A percentile compares a stretch with the other conserved stretches of the same genome.
phyloP scores from a whole-genome alignment of 2,888 invertebrate genomes.

The Diplolepis rosae region DNA sequence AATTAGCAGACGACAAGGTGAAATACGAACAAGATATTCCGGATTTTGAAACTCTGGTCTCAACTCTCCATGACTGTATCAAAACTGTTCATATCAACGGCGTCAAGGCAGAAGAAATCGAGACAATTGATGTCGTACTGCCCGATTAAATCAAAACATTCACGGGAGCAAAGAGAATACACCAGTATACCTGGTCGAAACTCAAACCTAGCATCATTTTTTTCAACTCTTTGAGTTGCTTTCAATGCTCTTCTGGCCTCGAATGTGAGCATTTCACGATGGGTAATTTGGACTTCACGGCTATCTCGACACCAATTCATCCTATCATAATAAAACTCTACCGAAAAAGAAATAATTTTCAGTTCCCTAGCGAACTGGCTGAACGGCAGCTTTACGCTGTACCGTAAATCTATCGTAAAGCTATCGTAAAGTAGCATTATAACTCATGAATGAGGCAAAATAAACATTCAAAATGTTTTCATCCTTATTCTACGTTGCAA shows the following conservation, averaged over 20 bases:
- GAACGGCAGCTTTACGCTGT: no score
- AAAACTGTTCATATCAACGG: slow-evolving; percentile 36
- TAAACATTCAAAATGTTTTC: no score
- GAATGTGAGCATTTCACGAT: slow-evolving; percentile 33
- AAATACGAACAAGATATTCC: slow-evolving; percentile 39
- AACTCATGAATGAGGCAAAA: no score
- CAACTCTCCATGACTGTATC: slow-evolving; percentile 33
- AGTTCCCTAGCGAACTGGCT: no score
- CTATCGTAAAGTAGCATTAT: no score
- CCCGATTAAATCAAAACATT: slow-evolving; percentile 33
- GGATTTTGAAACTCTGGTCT: slow-evolving; percentile 36
- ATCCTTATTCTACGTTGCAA: no score
- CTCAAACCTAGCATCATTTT: background rate
- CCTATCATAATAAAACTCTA: no score
- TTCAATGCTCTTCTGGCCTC: slow-evolving; percentile 18
- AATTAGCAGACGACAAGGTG: no score
- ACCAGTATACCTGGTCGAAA: slow-evolving; percentile 42
- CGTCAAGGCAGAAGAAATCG: slow-evolving; percentile 27
- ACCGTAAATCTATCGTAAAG: no score
- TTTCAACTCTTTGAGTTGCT: no score
- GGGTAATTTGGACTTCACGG: slow-evolving; percentile 10
- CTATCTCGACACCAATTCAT: background rate
- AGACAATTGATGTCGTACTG: slow-evolving; percentile 33
- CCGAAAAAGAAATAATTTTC: no score
- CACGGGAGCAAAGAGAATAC: slow-evolving; percentile 36